Evolutionary conservation across 1,140 invertebrate species (phyloP), one percentile per base, ranked within the genome.

Genomic region (Bombus sylvicola): DNA sequence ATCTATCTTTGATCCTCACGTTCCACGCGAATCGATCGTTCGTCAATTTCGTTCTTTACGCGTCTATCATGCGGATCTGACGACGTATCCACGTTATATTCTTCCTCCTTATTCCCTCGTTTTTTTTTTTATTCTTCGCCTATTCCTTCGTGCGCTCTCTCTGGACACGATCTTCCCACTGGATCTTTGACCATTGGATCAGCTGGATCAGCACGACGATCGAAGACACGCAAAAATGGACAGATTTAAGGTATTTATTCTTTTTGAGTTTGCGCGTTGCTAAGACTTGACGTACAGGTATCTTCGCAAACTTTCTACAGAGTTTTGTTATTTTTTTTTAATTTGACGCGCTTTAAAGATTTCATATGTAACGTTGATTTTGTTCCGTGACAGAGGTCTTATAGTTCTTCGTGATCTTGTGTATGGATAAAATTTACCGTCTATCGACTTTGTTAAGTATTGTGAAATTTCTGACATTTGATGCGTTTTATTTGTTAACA

Each of bases 51-150:
- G 74, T 41, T 57, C 62, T 47, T 43, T n/a, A 47, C 53, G 39
- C 71, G 76, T n/a, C 22, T 72, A 69, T 69, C 78, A 88, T 82
- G 88, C 68, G 41, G 47, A 81, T 69, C 31, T 88, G 68, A 88
- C 37, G 13, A 41, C 31, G 10, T 31, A 37, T 43, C 64, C 73
- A 37, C 53, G 28, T 31, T 62, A 31, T 8, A 53, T 2, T 34
- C 64, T 57, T 34, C 12, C n/a, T 34, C 37, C 22, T 47, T 47
- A 10, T 13, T 22, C 10, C 28, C 18, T 37, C 18, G 53, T 41
- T 47, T 71, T 59, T 53, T 37, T 22, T 34, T 31, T 41, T 8
- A 31, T 31, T 34, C 64, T n/a, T 43, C n/a, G 28, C 25, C 28
- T 28, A 28, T 53, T 12, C 10, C 59, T 62, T n/a, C 28, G 59